Conservation (phyloP, 1,140 invertebrate genomes). For the Panulirus ornatus region DNA sequence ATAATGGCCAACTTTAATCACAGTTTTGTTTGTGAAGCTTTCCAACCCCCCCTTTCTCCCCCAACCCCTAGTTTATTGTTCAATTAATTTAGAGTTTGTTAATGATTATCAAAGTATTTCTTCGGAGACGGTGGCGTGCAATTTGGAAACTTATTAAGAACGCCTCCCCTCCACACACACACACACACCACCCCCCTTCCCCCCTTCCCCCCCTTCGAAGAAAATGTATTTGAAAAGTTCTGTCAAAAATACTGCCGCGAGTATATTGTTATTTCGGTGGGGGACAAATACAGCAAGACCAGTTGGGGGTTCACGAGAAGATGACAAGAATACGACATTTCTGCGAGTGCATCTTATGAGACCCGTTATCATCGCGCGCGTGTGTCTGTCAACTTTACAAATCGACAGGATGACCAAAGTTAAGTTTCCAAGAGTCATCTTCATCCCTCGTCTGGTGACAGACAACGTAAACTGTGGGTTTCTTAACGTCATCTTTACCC, state of each 20-base stretch:
- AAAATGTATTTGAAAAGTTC: conserved; percentile 37
- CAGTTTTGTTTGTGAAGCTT: conserved; percentile 20
- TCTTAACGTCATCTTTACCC: too few species aligned
- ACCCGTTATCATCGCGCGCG: too few species aligned
- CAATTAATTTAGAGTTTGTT: conserved; percentile 45
- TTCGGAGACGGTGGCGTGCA: neutral
- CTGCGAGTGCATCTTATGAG: too few species aligned
- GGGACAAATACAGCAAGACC: conserved; percentile 12
- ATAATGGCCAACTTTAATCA: conserved; percentile 38
- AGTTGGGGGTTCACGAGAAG: neutral
- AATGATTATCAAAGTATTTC: conserved; percentile 35
- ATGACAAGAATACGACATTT: neutral
- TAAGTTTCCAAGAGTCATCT: too few species aligned
- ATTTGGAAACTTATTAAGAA: conserved; percentile 9
- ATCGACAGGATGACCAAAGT: too few species aligned
- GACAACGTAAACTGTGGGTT: too few species aligned
- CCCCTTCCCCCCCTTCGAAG: neutral
- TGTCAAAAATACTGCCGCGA: neutral
- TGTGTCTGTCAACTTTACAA: too few species aligned
- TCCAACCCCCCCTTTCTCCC: too few species aligned
- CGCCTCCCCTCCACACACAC: neutral
- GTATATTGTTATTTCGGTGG: conserved; percentile 15
- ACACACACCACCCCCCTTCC: neutral
- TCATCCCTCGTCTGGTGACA: too few species aligned
- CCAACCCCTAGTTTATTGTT: conserved; percentile 19